Conservation (phyloP, 2,888 invertebrate genomes). For the Dryobota labecula region DNA sequence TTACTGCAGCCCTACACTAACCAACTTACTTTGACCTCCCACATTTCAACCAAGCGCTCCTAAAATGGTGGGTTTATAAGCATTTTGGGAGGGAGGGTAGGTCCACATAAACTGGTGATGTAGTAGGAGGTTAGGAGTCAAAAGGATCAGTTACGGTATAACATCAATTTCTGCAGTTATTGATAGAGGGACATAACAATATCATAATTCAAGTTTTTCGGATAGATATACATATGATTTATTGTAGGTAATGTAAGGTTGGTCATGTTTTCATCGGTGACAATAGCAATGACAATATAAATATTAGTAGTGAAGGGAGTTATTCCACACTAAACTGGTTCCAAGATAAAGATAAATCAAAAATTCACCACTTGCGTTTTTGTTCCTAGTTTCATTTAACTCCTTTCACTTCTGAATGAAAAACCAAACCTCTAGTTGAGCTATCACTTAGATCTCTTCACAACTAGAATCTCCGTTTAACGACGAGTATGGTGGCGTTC, state of each 20-base stretch:
- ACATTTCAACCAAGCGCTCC: conserved; percentile 31
- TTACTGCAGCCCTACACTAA: conserved; percentile 80
- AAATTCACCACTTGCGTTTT: too few species aligned
- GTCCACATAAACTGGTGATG: conserved; percentile 72
- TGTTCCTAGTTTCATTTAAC: too few species aligned
- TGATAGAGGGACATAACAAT: conserved; percentile 86
- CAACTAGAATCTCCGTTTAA: too few species aligned
- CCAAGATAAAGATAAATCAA: too few species aligned
- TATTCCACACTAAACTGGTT: too few species aligned
- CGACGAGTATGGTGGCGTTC: too few species aligned
- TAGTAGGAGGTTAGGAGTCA: conserved; percentile 85
- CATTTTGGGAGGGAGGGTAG: conserved; percentile 54
- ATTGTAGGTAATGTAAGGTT: conserved; percentile 16
- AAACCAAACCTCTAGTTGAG: too few species aligned
- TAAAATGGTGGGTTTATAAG: not conserved
- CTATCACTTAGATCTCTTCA: too few species aligned
- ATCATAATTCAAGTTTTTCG: conserved; percentile 79
- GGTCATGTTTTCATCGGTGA: conserved; percentile 26
- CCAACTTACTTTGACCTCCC: conserved; percentile 69
- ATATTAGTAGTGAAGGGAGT: too few species aligned
- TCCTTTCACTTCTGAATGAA: too few species aligned
- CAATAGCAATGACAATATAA: not conserved
- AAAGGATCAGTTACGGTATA: conserved; percentile 85
- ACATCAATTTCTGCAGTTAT: conserved; percentile 85
- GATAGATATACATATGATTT: conserved; percentile 65